Base-by-base conservation (phyloP, 2,113 vertebrate genomes). In the Procavia capensis region DNA sequence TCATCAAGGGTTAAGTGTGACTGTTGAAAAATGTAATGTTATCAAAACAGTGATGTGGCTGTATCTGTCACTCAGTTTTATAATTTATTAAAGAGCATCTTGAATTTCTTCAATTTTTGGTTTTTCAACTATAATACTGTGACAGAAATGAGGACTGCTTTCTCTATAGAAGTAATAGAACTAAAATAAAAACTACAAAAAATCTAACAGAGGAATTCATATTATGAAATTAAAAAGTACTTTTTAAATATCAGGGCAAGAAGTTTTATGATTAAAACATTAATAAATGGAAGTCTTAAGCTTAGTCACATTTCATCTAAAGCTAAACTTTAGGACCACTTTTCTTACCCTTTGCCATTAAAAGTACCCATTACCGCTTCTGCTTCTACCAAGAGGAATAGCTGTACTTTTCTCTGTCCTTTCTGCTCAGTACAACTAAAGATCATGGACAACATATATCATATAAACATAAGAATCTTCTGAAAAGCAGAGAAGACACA, bases 211-310 rank as follows among this genome's bases (percentile, higher is more conserved):
- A 96, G 70, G 76, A 75, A 81, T 27, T 1, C 59, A 19, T 76
- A 91, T 83, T 92, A 86, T 72, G 20, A 85, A 92, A 70, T 22
- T 96, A 70, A n/a, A 95, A 91, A 54, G 5, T n/a, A 34, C 27
- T 95, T 88, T 94, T 91, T 96, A 85, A n/a, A 88, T 96, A 97
- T 97, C 64, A 78, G n/a, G 63, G 36, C 64, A 95, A 84, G 91
- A 97, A 96, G 64, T 95, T 97, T 68, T 96, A 92, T 88, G 79
- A 96, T 88, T n/a, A 94, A 95, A 96, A 95, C 27, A 39, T 88
- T 95, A 95, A 85, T 3, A 92, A 50, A 45, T 87, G 25, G 80
- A 97, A 76, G 24, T 97, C 89, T 6, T 45, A 87, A 92, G 74
- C 14, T 95, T 80, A 96, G 34, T 72, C 36, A 93, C 14, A 41